Evolutionary conservation across 2,888 invertebrate genomes (phyloP).

Genomic region (Eilema sororculum): DNA sequence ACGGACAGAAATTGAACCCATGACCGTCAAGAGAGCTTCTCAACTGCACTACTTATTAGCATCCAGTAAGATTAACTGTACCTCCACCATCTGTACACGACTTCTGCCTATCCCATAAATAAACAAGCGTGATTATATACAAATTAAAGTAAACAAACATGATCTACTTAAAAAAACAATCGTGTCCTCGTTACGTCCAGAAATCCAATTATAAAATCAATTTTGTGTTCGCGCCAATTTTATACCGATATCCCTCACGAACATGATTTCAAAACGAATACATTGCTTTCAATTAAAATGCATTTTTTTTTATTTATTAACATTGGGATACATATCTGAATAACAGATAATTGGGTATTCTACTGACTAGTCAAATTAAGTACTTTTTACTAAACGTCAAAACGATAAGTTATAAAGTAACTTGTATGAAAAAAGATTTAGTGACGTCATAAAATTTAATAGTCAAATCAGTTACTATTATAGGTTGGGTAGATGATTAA

Average conservation of each 20-base stretch:
- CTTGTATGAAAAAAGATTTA: no score
- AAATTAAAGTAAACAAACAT: neutral
- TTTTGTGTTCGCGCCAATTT: conserved; percentile 7
- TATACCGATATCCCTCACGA: conserved; percentile 1
- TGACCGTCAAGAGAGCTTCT: no score
- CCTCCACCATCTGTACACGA: no score
- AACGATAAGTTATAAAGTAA: no score
- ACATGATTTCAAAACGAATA: neutral
- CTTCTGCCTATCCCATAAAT: neutral
- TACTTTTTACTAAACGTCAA: no score
- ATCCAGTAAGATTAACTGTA: no score
- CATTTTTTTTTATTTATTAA: neutral
- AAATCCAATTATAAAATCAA: conserved; percentile 11
- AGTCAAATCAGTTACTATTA: no score
- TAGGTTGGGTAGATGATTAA: no score
- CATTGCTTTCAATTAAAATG: neutral
- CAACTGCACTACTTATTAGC: no score
- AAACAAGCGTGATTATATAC: neutral
- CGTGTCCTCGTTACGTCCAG: conserved; percentile 5
- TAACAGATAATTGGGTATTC: neutral
- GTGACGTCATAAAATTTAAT: no score
- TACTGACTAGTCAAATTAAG: no score
- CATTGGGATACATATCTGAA: neutral
- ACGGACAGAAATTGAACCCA: no score
- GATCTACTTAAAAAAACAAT: conserved; percentile 2